Conservation (phyloP, 2,113 vertebrate genomes). For the Chamaea fasciata region DNA sequence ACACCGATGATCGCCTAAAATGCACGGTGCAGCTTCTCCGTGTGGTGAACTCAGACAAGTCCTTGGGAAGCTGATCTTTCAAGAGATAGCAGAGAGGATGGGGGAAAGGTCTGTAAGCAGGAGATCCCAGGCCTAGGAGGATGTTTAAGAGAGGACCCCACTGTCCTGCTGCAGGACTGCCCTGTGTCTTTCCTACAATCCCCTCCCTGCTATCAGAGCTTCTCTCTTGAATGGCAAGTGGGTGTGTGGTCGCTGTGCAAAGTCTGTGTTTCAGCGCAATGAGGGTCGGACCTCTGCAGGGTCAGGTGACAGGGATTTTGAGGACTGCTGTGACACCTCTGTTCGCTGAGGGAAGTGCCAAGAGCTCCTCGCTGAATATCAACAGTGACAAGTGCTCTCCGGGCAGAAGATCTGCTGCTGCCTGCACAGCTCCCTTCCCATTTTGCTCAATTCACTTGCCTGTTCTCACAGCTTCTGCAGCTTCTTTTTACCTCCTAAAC, state of each 20-base stretch:
- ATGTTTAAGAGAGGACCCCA: not conserved
- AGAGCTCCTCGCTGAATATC: not conserved
- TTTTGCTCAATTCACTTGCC: not conserved
- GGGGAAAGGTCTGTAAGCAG: not conserved
- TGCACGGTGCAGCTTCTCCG: not conserved
- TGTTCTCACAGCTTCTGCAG: not conserved
- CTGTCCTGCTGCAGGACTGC: rapidly evolving
- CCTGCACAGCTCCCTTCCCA: not conserved
- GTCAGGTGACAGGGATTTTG: not conserved
- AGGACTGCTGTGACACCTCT: not conserved
- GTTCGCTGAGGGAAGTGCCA: not conserved
- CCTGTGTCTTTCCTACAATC: not conserved
- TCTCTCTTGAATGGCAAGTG: not conserved
- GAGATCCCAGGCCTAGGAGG: not conserved
- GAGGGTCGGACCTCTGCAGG: not conserved
- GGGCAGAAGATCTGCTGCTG: not conserved
- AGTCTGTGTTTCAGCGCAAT: not conserved
- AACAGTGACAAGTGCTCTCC: not conserved
- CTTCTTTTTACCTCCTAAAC: not conserved
- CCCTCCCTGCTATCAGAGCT: not conserved
- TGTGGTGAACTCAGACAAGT: not conserved
- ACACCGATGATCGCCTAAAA: not conserved
- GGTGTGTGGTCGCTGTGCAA: not conserved
- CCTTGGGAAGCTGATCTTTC: not conserved
- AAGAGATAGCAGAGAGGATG: not conserved